Conservation (phyloP, 2,113 vertebrate species). For the Anser brachyrhynchus region DNA sequence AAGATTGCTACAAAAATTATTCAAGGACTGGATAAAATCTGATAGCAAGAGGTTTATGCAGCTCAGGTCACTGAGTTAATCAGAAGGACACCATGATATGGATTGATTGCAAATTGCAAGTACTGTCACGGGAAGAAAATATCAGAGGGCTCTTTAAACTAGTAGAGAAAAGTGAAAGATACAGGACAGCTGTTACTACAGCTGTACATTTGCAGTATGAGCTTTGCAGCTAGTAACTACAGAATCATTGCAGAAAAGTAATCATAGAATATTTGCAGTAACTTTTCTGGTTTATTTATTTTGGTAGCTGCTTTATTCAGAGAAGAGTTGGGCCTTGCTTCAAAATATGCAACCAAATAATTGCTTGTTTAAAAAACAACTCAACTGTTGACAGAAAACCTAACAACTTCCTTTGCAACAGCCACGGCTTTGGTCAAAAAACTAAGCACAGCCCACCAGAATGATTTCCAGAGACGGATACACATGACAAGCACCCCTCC, state of each 20-base stretch:
- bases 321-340: background rate
- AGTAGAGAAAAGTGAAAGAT: background rate
- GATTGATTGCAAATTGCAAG: background rate
- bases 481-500: background rate
- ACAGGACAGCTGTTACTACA: background rate
- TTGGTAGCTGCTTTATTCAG: background rate
- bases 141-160: background rate
- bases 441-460: background rate
- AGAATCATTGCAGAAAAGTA: background rate
- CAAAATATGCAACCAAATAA: background rate
- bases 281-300: background rate
- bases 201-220: background rate
- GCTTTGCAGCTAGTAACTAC: background rate
- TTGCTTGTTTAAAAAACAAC: background rate
- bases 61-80: background rate
- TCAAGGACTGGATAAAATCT: background rate
- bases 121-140: background rate
- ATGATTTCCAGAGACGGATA: background rate
- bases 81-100: background rate
- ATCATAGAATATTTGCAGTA: background rate
- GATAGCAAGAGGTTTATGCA: background rate
- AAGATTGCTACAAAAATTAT: background rate
- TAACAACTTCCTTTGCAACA: background rate
- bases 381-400: background rate
- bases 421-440: background rate